Base-by-base conservation (phyloP, 1,140 invertebrate genomes). In the Ostrea denselamellosa region DNA sequence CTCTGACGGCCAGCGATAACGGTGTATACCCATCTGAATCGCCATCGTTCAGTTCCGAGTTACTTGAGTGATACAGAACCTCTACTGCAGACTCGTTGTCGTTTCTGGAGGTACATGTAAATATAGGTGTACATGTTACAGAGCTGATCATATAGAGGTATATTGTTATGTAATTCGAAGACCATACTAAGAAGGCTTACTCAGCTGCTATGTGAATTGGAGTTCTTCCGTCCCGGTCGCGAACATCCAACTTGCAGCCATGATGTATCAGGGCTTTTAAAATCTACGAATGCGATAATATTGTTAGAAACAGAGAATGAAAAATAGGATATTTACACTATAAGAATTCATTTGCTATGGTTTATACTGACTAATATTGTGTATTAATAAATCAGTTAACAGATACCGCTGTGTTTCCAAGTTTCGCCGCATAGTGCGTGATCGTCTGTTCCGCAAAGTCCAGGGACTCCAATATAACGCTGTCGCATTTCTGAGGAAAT, bases 181-280 rank as follows among this genome's bases (percentile, higher is more conserved):
- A 44, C n/a, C 34, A 44, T 44, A 44, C 22, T 17, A 12, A 54
- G n/a, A 68, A 54, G 34, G 87, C 88, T 85, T 85, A 89, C 88
- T 87, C 86, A 19, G 88, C 88, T 53, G 88, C 88, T 17, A 89
- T 82, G 82, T 89, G 88, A 8, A 89, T 54, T 2, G 88, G 88
- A 51, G 88, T 89, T 52, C 83, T 87, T 2, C 88, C 88, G 81
- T 89, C 71, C 22, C 19, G 53, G 14, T 89, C 88, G 51, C 88
- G 86, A 0, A 56, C 54, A 53, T 89, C 86, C 34, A 83, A 9
- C 9, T 81, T 87, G 17, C 14, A 51, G 8, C 22, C 56, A 22
- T 89, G 28, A 22, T 89, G 86, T 19, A 89, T 51, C 22, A 89
- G 56, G 82, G 89, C 62, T 22, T 22, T 28, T 0, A 87, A 19